phyloP scores from a whole-genome alignment of 2,888 invertebrate genomes.

The Crioceris asparagi region DNA sequence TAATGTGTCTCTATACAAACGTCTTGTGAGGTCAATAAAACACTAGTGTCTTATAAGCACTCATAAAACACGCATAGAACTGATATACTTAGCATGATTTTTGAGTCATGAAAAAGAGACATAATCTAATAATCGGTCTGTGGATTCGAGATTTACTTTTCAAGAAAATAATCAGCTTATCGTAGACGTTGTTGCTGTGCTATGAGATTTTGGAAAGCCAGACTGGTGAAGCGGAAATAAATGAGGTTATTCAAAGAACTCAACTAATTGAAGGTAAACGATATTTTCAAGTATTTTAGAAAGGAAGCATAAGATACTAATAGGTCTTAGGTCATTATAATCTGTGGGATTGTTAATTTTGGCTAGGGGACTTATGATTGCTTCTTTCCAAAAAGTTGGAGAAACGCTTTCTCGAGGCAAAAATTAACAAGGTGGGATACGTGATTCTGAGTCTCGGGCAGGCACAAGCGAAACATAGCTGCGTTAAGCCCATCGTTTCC shows the following conservation, averaged over 20 bases:
- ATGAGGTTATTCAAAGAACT: not conserved
- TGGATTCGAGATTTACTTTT: no score
- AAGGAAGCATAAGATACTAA: slow-evolving; percentile 3
- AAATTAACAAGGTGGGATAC: slow-evolving; percentile 4
- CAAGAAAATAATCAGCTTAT: no score
- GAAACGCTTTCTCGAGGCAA: slow-evolving; percentile 2
- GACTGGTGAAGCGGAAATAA: not conserved
- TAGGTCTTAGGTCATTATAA: slow-evolving; percentile 2
- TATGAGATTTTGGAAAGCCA: slow-evolving; percentile 1
- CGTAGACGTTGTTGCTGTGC: slow-evolving; percentile 2
- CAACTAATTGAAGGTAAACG: slow-evolving; percentile 2
- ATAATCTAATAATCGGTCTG: no score
- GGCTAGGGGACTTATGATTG: slow-evolving; percentile 3
- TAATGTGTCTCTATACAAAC: no score
- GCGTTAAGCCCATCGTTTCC: slow-evolving; percentile 1
- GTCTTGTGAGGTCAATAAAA: no score
- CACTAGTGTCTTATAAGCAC: no score
- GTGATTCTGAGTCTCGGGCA: not conserved
- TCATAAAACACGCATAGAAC: no score
- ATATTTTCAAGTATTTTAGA: slow-evolving; percentile 5
- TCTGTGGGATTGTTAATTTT: not conserved
- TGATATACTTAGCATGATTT: no score
- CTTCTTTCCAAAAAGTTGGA: slow-evolving; percentile 3
- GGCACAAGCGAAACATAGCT: slow-evolving; percentile 3
- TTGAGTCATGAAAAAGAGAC: no score